These are phyloP conservation scores for Pseudanteris insignis DNA, from an alignment of 2,888 invertebrate genomes.

Conservation along the genomic window DNA sequence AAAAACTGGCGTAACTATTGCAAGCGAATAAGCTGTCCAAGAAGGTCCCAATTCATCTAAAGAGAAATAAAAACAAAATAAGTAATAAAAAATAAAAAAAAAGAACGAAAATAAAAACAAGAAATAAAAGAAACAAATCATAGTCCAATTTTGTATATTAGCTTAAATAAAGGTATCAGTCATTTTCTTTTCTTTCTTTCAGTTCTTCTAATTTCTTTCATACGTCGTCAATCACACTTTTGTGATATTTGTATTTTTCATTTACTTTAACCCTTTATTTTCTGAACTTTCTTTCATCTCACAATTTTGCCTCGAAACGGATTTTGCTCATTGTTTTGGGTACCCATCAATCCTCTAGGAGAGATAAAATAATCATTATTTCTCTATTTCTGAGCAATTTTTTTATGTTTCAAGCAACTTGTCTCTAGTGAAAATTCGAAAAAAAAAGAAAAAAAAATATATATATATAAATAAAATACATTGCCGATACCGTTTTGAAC, in stretches of 20 bases:
- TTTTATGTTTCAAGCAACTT: constrained; percentile 22
- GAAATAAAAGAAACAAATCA: constrained; percentile 27
- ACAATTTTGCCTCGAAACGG: too few relatives aligned
- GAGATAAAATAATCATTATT: too few relatives aligned
- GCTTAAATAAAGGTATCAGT: constrained; percentile 37
- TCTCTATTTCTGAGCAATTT: too few relatives aligned
- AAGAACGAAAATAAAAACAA: constrained; percentile 1
- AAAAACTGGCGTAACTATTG: too few relatives aligned
- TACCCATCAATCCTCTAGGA: too few relatives aligned
- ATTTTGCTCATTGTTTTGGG: too few relatives aligned
- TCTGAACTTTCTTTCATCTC: neutral
- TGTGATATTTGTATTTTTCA: constrained; percentile 48
- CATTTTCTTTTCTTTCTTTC: constrained; percentile 18
- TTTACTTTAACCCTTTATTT: constrained; percentile 1
- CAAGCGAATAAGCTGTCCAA: constrained; percentile 80
- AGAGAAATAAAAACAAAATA: neutral
- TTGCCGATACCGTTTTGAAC: constrained; percentile 42
- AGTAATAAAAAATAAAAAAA: constrained; percentile 15
- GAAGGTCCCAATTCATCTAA: constrained; percentile 64
- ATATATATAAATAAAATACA: neutral
- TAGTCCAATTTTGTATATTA: constrained; percentile 43
- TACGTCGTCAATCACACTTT: constrained; percentile 7
- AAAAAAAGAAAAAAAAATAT: too few relatives aligned
- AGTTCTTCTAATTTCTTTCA: constrained; percentile 7
- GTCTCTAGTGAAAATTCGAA: constrained; percentile 14